Base-by-base conservation (phyloP, 2,888 invertebrate genomes). In the Scaptomyza caliginosa region DNA sequence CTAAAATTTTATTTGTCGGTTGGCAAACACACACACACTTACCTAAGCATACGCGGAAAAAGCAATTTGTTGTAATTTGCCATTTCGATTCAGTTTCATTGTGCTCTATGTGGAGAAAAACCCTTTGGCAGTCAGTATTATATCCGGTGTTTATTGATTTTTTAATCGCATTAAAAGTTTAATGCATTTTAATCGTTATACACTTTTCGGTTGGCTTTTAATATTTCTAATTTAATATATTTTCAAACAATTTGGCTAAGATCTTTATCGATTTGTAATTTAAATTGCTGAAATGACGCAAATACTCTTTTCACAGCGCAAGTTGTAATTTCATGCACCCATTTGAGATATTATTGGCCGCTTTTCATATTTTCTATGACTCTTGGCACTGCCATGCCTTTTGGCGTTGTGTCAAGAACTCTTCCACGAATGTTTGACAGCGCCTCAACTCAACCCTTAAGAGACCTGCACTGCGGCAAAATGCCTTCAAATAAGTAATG, bases 331-430 rank as follows among this genome's bases (percentile, higher is more conserved):
- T 19, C 23, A 13, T 52, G 56, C 55, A 51, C 19, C 36, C 34
- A 57, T 48, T 66, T 46, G 39, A 59, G 51, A 56, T 74, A 60
- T 46, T 58, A 59, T 60, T 60, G 46, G 58, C 55, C 59, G 57
- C 71, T 57, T 68, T 67, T 67, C 77, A 79, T 81, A 71, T 76
- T 80, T 69, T 57, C 38, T 24, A 2, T 38, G 51, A 49, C 54
- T 56, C 26, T 55, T 68, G 42, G 54, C 73, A 62, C 19, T 42
- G 54, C 51, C 39, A 60, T 55, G 69, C 82, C 79, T 75, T 89
- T 88, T 88, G 89, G 88, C 89, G 70, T 67, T 72, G 71, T 84
- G 88, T 83, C 89, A 89, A 88, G 74, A 82, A 71, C 21, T 40
- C 51, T 66, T 42, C 28, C 42, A 42, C 8, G 56, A 67, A 58